Conservation (phyloP, 2,113 vertebrate genomes). For the Syrmaticus mikado region DNA sequence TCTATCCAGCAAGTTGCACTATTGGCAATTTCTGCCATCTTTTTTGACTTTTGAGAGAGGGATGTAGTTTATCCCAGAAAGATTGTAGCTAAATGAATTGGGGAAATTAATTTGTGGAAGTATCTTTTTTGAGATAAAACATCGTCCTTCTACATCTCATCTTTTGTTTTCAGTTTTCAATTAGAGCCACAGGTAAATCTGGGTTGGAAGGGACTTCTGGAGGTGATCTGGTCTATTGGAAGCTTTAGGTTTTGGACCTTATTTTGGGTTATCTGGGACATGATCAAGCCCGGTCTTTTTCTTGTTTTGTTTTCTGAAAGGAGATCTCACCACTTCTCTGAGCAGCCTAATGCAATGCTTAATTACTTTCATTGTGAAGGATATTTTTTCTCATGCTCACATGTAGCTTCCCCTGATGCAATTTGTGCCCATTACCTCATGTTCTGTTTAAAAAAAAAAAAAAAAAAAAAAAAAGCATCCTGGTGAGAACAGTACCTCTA, state of each 20-base stretch:
- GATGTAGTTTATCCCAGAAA: neutral
- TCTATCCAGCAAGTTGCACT: neutral
- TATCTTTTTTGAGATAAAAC: neutral
- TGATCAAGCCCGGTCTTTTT: neutral
- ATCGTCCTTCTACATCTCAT: fast-evolving
- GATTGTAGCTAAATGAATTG: neutral
- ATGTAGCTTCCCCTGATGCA: neutral
- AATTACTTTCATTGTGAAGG: neutral
- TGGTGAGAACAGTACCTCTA: neutral
- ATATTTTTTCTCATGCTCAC: neutral
- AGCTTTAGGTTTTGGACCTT: neutral
- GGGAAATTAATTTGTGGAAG: neutral
- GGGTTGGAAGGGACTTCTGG: neutral
- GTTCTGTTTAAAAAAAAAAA: neutral
- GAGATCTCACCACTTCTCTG: neutral
- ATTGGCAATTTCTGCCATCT: neutral
- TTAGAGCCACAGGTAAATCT: neutral
- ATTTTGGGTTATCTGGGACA: neutral
- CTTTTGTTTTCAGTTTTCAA: neutral
- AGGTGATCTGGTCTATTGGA: neutral
- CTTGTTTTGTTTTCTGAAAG: neutral
- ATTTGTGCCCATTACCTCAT: neutral
- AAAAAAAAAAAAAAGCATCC: neutral
- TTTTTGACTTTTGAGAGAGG: neutral
- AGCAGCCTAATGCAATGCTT: neutral